phyloP scores from a whole-genome alignment of 2,797 vertebrate genomes.

The Parambassis ranga region DNA sequence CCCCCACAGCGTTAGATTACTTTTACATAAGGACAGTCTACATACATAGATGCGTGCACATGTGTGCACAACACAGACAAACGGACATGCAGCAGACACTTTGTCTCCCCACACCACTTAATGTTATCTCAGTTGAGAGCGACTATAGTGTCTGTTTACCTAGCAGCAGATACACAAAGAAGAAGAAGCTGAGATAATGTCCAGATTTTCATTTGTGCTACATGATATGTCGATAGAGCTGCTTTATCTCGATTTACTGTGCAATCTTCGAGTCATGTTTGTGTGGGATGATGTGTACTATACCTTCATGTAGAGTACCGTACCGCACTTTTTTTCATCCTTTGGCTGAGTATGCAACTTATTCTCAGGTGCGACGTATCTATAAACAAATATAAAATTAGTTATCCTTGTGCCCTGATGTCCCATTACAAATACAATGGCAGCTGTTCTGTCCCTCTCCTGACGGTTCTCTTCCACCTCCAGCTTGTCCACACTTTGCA shows the following conservation, averaged over 20 bases:
- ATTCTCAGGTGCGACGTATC: no score
- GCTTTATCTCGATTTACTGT: not conserved
- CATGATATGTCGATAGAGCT: not conserved
- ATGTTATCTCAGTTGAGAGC: conserved; percentile 32
- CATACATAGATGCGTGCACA: not conserved
- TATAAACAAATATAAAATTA: no score
- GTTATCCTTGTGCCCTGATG: no score
- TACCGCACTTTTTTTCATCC: no score
- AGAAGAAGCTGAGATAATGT: conserved; percentile 4
- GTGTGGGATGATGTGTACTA: no score
- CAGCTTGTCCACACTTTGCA: no score
- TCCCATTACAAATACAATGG: no score
- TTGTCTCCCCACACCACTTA: conserved; percentile 23
- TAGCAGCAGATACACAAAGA: conserved; percentile 11
- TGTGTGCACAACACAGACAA: not conserved
- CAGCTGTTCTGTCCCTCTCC: no score
- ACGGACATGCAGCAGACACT: conserved; percentile 11
- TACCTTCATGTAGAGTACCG: no score
- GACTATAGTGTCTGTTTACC: not conserved
- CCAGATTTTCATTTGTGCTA: not conserved
- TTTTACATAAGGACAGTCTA: not conserved
- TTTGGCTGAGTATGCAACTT: no score
- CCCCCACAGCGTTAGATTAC: not conserved
- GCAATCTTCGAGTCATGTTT: not conserved
- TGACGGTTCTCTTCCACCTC: no score